Evolutionary conservation across 92 coral and sea anemone species (phyloP).

Genomic region (Meandrina meandrites): DNA sequence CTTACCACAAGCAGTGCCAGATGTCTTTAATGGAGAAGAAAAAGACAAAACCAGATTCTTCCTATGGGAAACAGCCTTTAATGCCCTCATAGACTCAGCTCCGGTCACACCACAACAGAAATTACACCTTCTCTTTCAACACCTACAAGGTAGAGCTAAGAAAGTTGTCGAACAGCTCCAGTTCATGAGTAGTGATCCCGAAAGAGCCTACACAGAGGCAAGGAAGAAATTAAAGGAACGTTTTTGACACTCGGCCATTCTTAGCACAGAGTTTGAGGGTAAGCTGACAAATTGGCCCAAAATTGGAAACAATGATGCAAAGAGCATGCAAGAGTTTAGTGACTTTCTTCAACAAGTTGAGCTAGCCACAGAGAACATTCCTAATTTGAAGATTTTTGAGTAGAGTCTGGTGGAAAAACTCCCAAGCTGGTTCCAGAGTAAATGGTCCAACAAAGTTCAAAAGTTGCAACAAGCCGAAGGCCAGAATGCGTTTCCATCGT

Average conservation of each 20-base stretch:
- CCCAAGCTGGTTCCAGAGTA: constrained; percentile 64
- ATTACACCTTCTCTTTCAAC: too few relatives aligned
- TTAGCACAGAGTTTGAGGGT: constrained; percentile 51
- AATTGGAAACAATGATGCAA: constrained; percentile 62
- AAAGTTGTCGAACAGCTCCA: constrained; percentile 68
- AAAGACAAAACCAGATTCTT: too few relatives aligned
- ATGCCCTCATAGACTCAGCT: too few relatives aligned
- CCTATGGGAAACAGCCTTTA: too few relatives aligned
- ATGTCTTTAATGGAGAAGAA: too few relatives aligned
- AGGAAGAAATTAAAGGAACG: constrained; percentile 55
- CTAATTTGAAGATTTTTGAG: constrained; percentile 51
- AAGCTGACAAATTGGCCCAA: constrained; percentile 73
- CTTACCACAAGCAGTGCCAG: too few relatives aligned
- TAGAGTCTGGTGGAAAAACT: constrained; percentile 60
- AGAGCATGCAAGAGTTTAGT: constrained; percentile 65
- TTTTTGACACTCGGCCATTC: constrained; percentile 61
- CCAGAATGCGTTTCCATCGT: constrained; percentile 51
- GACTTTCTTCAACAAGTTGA: constrained; percentile 63
- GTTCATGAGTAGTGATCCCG: constrained; percentile 60
- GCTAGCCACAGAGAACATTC: constrained; percentile 48
- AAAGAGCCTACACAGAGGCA: constrained; percentile 63
- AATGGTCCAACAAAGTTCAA: constrained; percentile 68
- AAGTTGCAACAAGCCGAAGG: constrained; percentile 54
- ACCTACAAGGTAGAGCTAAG: too few relatives aligned
- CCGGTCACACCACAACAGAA: too few relatives aligned